A percentile compares a stretch with the other conserved stretches of the same genome.
Evolutionary conservation across 2,113 vertebrate species (phyloP).

Genomic region (Dasyurus viverrinus): DNA sequence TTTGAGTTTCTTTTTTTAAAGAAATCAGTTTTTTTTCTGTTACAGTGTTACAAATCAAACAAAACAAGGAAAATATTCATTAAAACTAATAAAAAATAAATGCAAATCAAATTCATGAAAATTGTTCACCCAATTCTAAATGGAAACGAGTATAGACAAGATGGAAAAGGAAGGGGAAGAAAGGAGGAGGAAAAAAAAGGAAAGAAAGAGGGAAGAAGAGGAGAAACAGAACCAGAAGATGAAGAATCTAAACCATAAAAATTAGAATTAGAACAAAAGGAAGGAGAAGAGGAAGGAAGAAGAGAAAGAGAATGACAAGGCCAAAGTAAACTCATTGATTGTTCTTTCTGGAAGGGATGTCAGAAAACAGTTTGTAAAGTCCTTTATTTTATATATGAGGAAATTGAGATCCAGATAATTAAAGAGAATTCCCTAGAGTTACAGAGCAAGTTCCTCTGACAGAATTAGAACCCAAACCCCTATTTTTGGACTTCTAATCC

Average conservation of each 20-base stretch:
- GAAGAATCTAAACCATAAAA: neutral
- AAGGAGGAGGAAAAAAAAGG: neutral
- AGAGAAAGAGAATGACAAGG: neutral
- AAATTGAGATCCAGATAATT: neutral
- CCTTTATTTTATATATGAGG: neutral
- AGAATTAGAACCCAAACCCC: neutral
- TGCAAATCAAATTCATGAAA: neutral
- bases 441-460: neutral
- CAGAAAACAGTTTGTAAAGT: neutral
- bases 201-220: neutral
- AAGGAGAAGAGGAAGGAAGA: neutral
- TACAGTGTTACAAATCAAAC: slow-evolving; percentile 31
- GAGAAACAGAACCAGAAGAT: neutral
- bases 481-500: neutral
- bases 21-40: slow-evolving; percentile 58
- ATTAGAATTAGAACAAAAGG: neutral
- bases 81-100: slow-evolving; percentile 23
- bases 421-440: neutral
- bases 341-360: neutral
- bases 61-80: neutral
- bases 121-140: neutral
- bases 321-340: neutral
- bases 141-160: neutral
- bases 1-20: neutral
- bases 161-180: neutral